Evolutionary conservation across 1,140 invertebrate species (phyloP).

Genomic region (Drosophila willistoni): DNA sequence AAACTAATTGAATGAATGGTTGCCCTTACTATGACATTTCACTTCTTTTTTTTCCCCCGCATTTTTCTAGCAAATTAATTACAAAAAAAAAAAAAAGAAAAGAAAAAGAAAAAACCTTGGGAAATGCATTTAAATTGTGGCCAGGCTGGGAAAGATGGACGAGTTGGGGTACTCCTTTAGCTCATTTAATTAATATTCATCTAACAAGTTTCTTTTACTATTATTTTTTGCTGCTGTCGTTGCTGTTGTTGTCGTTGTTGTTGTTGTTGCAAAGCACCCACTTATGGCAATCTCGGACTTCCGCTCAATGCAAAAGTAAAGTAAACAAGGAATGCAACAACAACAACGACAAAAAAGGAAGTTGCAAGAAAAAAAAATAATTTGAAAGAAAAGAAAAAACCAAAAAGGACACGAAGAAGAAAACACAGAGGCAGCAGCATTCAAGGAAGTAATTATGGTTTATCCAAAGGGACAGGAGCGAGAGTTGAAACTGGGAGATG

Average conservation of each 20-base stretch:
- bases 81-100: constrained; percentile 31
- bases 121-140: constrained; percentile 59
- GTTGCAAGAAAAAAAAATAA: constrained; percentile 28
- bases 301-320: constrained; percentile 45
- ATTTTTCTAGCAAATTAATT: constrained; percentile 72
- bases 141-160: background rate
- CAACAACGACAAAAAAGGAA: constrained; percentile 10
- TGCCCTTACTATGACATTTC: constrained; percentile 4
- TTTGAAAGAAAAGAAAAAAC: constrained; percentile 25
- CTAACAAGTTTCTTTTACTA: constrained; percentile 43
- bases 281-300: constrained; percentile 72
- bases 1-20: constrained; percentile 2
- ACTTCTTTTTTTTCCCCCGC: constrained; percentile 5
- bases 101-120: constrained; percentile 8
- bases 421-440: constrained; percentile 69
- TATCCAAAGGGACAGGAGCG: constrained; percentile 67
- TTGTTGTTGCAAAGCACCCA: constrained; percentile 46
- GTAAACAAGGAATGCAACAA: constrained; percentile 32
- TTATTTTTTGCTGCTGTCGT: constrained; percentile 34
- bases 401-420: constrained; percentile 38
- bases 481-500: constrained; percentile 1
- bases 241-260: background rate
- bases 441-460: constrained; percentile 81
- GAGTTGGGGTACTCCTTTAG: constrained; percentile 43
- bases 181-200: constrained; percentile 81